phyloP scores from a whole-genome alignment of 2,113 vertebrate genomes.

The Arizona elegans region DNA sequence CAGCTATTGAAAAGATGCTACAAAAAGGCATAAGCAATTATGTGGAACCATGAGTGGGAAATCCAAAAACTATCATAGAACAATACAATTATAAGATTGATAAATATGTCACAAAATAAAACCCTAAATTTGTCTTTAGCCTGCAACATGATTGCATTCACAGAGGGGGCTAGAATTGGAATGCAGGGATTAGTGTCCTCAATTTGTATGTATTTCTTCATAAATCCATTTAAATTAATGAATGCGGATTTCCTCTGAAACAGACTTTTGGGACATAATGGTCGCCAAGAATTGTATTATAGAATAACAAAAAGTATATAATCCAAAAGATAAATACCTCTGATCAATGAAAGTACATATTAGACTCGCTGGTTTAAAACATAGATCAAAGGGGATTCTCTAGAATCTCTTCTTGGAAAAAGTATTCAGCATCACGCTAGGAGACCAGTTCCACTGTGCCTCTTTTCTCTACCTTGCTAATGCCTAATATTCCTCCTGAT shows the following conservation, averaged over 20 bases:
- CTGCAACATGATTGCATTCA: background rate
- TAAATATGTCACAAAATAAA: background rate
- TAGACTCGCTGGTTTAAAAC: background rate
- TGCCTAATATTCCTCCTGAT: background rate
- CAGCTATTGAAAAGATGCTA: background rate
- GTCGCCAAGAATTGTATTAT: background rate
- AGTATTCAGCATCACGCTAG: background rate
- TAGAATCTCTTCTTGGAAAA: background rate
- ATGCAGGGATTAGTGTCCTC: background rate
- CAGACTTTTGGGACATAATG: background rate
- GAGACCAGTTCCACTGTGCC: background rate
- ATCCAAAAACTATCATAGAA: background rate
- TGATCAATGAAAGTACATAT: background rate
- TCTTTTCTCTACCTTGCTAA: background rate
- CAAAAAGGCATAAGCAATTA: background rate
- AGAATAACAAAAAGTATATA: background rate
- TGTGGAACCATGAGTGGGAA: background rate
- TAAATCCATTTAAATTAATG: background rate
- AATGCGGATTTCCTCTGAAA: background rate
- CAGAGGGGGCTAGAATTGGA: background rate
- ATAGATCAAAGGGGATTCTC: background rate
- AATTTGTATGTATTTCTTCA: background rate
- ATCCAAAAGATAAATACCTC: background rate
- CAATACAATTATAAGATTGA: background rate
- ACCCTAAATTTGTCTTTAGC: background rate